phyloP scores from a whole-genome alignment of 2,113 vertebrate species.

The Turnix velox region DNA sequence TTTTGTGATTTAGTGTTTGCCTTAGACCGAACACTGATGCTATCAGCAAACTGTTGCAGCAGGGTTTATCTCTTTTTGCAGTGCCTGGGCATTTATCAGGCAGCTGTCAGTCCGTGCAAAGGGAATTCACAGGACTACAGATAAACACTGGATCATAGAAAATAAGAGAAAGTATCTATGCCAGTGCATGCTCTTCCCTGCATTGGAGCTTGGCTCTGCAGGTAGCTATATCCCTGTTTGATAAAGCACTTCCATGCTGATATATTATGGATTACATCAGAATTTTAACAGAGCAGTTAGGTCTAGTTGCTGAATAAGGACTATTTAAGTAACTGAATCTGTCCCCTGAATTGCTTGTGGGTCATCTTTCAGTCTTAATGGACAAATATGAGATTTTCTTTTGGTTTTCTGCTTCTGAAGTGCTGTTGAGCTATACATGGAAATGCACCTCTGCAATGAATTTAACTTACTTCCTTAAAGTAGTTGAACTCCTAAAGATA shows the following conservation, averaged over 20 bases:
- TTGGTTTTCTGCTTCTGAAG: not conserved
- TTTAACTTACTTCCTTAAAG: not conserved
- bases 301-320: not conserved
- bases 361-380: not conserved
- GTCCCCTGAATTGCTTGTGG: not conserved
- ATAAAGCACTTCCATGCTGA: not conserved
- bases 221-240: not conserved
- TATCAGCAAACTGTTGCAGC: slow-evolving; percentile 2
- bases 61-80: slow-evolving; percentile 40
- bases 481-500: not conserved
- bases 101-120: not conserved
- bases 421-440: not conserved
- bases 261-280: not conserved
- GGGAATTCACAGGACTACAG: not conserved
- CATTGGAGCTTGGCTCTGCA: not conserved
- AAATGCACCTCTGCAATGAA: not conserved
- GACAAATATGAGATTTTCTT: not conserved
- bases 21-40: slow-evolving; percentile 19
- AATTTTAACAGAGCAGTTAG: not conserved
- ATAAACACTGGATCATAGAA: not conserved
- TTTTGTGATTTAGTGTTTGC: not conserved
- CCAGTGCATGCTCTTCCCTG: not conserved
- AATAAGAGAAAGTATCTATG: not conserved
- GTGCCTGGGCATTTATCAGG: slow-evolving; percentile 19
- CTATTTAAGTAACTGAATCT: not conserved